phyloP scores from a whole-genome alignment of 2,888 invertebrate species.

The Trachelus tabidus region DNA sequence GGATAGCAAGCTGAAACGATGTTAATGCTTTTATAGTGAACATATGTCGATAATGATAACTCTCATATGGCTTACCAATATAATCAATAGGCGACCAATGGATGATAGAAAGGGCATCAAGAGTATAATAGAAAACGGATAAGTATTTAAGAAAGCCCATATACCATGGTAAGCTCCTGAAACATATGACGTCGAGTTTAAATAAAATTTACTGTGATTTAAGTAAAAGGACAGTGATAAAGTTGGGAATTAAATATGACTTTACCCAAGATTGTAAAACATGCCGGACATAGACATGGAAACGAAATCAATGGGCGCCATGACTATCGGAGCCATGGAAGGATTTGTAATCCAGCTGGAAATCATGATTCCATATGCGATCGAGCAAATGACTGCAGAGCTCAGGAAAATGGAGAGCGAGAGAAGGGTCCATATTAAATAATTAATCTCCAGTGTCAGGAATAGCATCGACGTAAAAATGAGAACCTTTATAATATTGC shows the following conservation, averaged over 20 bases:
- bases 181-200: background rate
- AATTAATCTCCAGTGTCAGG: conserved; percentile 24
- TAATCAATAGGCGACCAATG: conserved; percentile 68
- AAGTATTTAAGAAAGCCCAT: conserved; percentile 66
- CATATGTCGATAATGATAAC: background rate
- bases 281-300: conserved; percentile 68
- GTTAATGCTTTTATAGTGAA: background rate
- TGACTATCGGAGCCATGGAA: conserved; percentile 66
- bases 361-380: conserved; percentile 67
- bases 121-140: conserved; percentile 69
- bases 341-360: conserved; percentile 67
- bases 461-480: conserved; percentile 35
- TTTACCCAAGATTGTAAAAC: conserved; percentile 56
- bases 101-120: conserved; percentile 69
- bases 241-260: too few relatives aligned
- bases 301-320: conserved; percentile 68
- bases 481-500: conserved; percentile 31
- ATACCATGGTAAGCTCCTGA: conserved; percentile 66
- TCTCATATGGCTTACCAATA: conserved; percentile 63
- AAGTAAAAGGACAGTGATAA: too few relatives aligned
- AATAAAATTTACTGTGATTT: too few relatives aligned
- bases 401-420: conserved; percentile 27
- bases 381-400: conserved; percentile 30
- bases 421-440: conserved; percentile 17
- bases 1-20: conserved; percentile 35